Conservation (phyloP, 2,888 invertebrate genomes). For the Eustalomyia histrio region DNA sequence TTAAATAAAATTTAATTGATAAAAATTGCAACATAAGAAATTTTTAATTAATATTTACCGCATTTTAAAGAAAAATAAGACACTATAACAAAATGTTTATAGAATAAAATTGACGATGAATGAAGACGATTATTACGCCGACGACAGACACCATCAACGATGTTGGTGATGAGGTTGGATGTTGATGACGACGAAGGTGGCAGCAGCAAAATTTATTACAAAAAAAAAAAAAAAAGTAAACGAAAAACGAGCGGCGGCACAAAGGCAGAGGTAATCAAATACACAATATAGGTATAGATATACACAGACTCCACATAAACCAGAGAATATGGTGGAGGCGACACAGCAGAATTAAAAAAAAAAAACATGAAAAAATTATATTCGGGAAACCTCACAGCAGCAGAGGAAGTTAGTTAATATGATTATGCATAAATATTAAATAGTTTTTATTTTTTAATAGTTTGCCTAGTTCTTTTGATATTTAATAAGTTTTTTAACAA, state of each 20-base stretch:
- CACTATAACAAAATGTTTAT: slow-evolving; percentile 3
- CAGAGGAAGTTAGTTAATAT: slow-evolving; percentile 55
- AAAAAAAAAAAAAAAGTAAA: too few relatives aligned
- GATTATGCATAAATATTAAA: slow-evolving; percentile 33
- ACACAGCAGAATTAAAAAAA: slow-evolving; percentile 51
- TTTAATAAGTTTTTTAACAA: neutral
- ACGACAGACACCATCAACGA: neutral
- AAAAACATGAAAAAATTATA: slow-evolving; percentile 46
- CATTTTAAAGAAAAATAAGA: slow-evolving; percentile 23
- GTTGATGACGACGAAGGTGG: slow-evolving; percentile 39
- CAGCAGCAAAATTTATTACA: slow-evolving; percentile 28
- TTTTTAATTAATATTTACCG: slow-evolving; percentile 11
- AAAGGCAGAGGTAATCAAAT: slow-evolving; percentile 58
- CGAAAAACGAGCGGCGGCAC: slow-evolving; percentile 41
- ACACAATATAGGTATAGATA: slow-evolving; percentile 50
- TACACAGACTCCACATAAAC: slow-evolving; percentile 61
- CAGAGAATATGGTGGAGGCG: slow-evolving; percentile 31
- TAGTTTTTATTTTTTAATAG: neutral
- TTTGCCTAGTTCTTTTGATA: neutral
- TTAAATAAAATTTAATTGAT: neutral
- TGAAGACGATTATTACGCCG: slow-evolving; percentile 11
- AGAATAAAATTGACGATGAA: neutral
- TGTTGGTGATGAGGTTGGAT: neutral
- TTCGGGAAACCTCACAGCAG: slow-evolving; percentile 54
- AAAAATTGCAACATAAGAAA: neutral